Base-by-base conservation (phyloP, 2,797 vertebrate species). In the Sitta carolinensis region DNA sequence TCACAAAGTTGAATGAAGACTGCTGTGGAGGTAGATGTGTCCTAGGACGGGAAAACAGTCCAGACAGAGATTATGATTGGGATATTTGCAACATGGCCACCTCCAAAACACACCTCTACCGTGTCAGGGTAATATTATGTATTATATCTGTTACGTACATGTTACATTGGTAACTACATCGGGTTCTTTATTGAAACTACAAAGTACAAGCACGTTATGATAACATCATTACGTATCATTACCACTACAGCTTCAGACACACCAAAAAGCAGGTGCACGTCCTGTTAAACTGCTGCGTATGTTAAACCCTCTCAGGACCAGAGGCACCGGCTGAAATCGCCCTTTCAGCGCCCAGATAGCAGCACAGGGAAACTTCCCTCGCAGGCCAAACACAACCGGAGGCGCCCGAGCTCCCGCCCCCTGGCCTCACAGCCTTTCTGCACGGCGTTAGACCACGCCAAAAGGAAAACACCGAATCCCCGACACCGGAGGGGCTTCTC, bases 21-120 rank as follows among this genome's bases (percentile, higher is more conserved):
- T 76, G 50, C 42, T 34, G 25, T 15, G 26, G 16, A 70, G 36
- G 36, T 36, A 36, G 27, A 19, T 8, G 29, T 2, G 4, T 9
- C 18, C 48, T 9, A n/a, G 13, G 3, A 50, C 1, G 5, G 34
- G 38, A 63, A 64, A 69, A 5, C 66, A 72, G 58, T 2, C 20
- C 45, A 48, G 25, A 10, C 0, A 1, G 2, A 32, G 58, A 25
- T 5, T 12, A 32, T 16, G 45, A 21, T 1, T 0, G 6, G 13
- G 30, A 11, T 43, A 62, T 4, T 9, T 3, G 20, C 36, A 62
- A 26, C 7, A 11, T 0, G 1, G 6, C 23, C 6, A 66, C 9
- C 40, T 59, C 25, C 18, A 43, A 67, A 26, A 51, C 7, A 54
- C 27, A 36, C 13, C 19, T 58, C 14, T 58, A 23, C 16, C 2